Percentiles rank a stretch among this genome's conserved stretches.
Conservation (phyloP, 1,140 invertebrate genomes). For the Caenorhabditis brenneri region DNA sequence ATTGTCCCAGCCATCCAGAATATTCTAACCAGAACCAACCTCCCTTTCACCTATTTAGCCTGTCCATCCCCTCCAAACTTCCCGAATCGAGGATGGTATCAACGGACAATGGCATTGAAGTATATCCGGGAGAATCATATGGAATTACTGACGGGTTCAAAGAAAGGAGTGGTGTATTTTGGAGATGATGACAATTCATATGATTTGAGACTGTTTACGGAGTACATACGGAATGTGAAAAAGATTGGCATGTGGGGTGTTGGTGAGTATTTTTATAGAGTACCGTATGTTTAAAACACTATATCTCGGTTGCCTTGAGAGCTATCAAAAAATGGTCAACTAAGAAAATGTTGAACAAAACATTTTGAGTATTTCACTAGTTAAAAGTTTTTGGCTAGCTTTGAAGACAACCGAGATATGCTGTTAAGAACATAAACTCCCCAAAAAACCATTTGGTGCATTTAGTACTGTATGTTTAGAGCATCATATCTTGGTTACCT, state of each 20-base stretch:
- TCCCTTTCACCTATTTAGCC: slow-evolving; percentile 81
- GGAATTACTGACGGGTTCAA: no score
- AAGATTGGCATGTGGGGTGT: slow-evolving; percentile 95
- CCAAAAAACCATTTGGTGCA: no score
- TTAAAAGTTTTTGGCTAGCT: neutral
- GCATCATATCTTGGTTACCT: no score
- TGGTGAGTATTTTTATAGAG: slow-evolving; percentile 79
- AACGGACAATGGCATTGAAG: neutral
- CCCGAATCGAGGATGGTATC: slow-evolving; percentile 38
- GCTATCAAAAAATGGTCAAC: no score
- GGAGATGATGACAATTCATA: slow-evolving; percentile 97
- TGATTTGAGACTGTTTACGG: slow-evolving; percentile 83
- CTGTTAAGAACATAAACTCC: no score
- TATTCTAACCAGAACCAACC: slow-evolving; percentile 78
- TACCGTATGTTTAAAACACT: no score
- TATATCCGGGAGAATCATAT: no score
- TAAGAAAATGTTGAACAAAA: no score
- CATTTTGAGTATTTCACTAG: neutral
- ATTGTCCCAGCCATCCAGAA: slow-evolving; percentile 82
- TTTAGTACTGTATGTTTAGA: no score
- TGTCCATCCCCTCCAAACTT: slow-evolving; percentile 69
- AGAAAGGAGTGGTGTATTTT: slow-evolving; percentile 84
- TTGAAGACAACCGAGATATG: neutral
- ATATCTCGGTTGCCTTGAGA: no score
- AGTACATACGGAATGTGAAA: slow-evolving; percentile 81